Evolutionary conservation across 2,113 vertebrate species (phyloP).

Genomic region (Carettochelys insculpta): DNA sequence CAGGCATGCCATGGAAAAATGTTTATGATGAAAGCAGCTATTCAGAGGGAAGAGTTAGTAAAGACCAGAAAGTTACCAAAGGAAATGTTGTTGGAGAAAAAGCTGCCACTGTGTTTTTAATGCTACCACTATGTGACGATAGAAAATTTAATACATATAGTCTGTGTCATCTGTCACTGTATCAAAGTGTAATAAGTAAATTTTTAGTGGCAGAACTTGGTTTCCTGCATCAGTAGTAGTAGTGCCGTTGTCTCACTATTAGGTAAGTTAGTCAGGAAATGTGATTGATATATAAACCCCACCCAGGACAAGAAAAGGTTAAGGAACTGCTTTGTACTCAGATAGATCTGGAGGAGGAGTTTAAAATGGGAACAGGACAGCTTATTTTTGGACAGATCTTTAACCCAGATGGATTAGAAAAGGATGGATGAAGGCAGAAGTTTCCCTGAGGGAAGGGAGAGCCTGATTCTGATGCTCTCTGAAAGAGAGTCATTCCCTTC

Average conservation of each 20-base stretch:
- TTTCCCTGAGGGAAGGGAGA: neutral
- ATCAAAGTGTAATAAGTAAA: no score
- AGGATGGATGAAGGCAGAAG: neutral
- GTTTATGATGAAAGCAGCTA: neutral
- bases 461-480: neutral
- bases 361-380: neutral
- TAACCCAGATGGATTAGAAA: neutral
- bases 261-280: neutral
- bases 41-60: neutral
- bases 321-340: neutral
- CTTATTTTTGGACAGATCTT: neutral
- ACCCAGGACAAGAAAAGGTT: neutral
- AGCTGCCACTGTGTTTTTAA: neutral
- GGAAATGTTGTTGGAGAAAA: rapidly evolving
- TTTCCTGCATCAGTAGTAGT: neutral
- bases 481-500: neutral
- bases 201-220: neutral
- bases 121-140: neutral
- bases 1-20: rapidly evolving
- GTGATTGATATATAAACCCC: neutral
- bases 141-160: neutral
- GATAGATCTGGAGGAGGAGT: neutral
- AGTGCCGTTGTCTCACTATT: neutral
- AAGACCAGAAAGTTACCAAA: neutral
- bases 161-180: neutral